These are phyloP conservation scores for Apistogramma diplotaenia DNA, from an alignment of 2,113 vertebrate genomes.

Conservation along the genomic window DNA sequence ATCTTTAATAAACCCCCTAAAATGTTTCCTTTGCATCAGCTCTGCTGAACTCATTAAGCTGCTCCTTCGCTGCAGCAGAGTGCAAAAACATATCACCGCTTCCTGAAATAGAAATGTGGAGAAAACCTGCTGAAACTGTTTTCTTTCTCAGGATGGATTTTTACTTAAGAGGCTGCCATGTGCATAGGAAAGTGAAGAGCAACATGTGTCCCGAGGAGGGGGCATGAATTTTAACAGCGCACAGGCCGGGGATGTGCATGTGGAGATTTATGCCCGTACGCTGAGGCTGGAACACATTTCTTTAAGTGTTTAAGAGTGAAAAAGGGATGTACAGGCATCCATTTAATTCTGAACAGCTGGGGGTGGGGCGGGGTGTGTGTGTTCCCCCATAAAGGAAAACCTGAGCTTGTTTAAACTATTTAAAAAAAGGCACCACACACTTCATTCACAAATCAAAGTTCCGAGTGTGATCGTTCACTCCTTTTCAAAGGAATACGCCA, in stretches of 20 bases:
- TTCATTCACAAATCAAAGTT: conserved; percentile 18
- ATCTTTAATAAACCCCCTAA: background rate
- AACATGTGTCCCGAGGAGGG: background rate
- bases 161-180: conserved; percentile 29
- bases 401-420: conserved; percentile 4
- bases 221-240: conserved; percentile 15
- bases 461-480: background rate
- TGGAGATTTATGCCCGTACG: conserved; percentile 1
- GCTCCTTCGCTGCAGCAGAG: conserved; percentile 11
- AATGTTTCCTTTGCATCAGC: conserved; percentile 22
- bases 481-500: conserved; percentile 6
- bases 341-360: conserved; percentile 58
- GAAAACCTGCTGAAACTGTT: conserved; percentile 15
- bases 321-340: conserved; percentile 36
- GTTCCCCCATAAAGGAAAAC: conserved; percentile 33
- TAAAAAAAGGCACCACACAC: conserved; percentile 28
- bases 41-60: conserved; percentile 59
- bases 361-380: background rate
- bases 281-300: background rate
- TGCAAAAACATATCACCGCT: conserved; percentile 4
- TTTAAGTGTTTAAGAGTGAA: background rate
- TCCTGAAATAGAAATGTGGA: conserved; percentile 48
- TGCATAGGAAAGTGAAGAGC: background rate
- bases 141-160: conserved; percentile 39
- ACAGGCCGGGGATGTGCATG: background rate